Evolutionary conservation across 2,888 invertebrate genomes (phyloP).

Genomic region (Eristalis intricaria): DNA sequence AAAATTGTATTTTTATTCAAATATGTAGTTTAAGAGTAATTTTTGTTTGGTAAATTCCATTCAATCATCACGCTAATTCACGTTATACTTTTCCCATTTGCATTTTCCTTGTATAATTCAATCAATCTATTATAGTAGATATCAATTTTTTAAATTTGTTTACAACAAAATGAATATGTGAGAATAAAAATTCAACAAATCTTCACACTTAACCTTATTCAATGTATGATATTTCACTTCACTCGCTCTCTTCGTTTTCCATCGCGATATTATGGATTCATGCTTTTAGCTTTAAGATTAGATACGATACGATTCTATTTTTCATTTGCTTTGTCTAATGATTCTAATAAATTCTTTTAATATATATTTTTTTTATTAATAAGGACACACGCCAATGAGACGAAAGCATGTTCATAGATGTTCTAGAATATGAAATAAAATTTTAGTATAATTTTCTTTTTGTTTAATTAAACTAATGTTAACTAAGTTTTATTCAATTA

Average conservation of each 20-base stretch:
- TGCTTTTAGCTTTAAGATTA: slow-evolving; percentile 13
- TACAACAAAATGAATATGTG: not conserved
- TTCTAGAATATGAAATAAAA: too few species aligned
- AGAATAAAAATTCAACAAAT: slow-evolving; percentile 21
- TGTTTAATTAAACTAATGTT: not conserved
- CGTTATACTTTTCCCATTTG: not conserved
- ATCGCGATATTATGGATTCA: not conserved
- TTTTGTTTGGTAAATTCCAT: slow-evolving; percentile 13
- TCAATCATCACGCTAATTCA: slow-evolving; percentile 32
- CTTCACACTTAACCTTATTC: slow-evolving; percentile 33
- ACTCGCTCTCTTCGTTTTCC: not conserved
- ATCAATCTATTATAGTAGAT: slow-evolving; percentile 6
- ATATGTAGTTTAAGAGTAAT: not conserved
- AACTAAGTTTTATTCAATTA: slow-evolving; percentile 7
- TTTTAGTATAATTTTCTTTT: not conserved
- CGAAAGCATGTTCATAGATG: slow-evolving; percentile 32
- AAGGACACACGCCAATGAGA: slow-evolving; percentile 47
- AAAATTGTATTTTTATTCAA: not conserved
- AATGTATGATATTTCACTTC: slow-evolving; percentile 34
- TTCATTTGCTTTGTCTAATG: slow-evolving; percentile 8
- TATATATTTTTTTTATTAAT: slow-evolving; percentile 7
- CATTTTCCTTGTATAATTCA: slow-evolving; percentile 17
- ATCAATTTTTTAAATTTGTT: not conserved
- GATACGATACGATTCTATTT: slow-evolving; percentile 25
- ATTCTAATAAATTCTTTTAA: slow-evolving; percentile 20